Evolutionary conservation across 1,140 invertebrate genomes (phyloP).

Genomic region (Bactericera cockerelli): DNA sequence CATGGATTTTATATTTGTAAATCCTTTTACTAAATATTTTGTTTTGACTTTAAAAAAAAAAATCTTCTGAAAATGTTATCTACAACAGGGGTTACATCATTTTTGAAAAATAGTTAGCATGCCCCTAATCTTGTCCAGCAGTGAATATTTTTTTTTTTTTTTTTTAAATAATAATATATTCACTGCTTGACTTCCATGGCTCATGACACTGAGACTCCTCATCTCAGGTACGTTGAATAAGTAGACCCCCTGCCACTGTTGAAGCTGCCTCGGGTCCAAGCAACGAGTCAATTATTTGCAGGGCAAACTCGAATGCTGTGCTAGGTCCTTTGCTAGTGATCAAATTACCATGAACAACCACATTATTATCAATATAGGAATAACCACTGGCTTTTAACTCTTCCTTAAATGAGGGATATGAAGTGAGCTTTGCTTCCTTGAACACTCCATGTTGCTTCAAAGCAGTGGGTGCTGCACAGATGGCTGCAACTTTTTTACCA

Average conservation of each 20-base stretch:
- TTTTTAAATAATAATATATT: too few species aligned
- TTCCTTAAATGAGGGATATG: conserved; percentile 71
- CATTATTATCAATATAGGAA: conserved; percentile 49
- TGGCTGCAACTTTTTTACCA: conserved; percentile 68
- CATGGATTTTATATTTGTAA: too few species aligned
- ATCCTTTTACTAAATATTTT: too few species aligned
- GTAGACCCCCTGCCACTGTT: neutral
- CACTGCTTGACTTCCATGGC: too few species aligned
- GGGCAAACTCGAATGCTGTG: conserved; percentile 81
- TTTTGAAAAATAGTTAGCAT: too few species aligned
- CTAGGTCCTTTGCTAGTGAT: conserved; percentile 90
- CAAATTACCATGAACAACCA: conserved; percentile 72
- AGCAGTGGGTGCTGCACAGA: conserved; percentile 83
- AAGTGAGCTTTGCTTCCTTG: conserved; percentile 66
- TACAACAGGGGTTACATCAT: too few species aligned
- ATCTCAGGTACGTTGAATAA: neutral
- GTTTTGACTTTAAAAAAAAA: too few species aligned
- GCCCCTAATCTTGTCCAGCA: too few species aligned
- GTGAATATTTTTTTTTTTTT: too few species aligned
- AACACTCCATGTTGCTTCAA: conserved; percentile 68
- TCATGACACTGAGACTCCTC: too few species aligned
- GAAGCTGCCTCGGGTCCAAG: conserved; percentile 40
- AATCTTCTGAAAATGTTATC: too few species aligned
- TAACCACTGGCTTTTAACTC: conserved; percentile 44
- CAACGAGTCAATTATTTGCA: conserved; percentile 68